A percentile compares a stretch with the other conserved stretches of the same genome.
phyloP scores from a whole-genome alignment of 2,888 invertebrate genomes.

The Drosophila pseudotakahashii region DNA sequence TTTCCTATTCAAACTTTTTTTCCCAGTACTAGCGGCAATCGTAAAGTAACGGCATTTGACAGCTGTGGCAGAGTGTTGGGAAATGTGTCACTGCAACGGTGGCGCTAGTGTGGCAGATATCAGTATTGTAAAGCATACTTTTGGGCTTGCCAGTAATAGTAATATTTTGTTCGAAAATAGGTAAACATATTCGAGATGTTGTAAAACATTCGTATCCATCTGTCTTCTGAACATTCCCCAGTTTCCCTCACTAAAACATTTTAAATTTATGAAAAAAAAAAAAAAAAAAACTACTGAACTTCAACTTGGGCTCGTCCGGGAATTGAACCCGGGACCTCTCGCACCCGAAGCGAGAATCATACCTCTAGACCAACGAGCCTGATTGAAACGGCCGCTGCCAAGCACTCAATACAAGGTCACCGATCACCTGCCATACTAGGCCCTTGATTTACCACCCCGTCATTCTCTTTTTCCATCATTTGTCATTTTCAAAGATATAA shows the following conservation, averaged over 20 bases:
- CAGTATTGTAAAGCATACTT: slow-evolving; percentile 23
- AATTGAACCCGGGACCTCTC: slow-evolving; percentile 83
- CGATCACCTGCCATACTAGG: neutral
- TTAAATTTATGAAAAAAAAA: neutral
- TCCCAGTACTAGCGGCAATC: neutral
- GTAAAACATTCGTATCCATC: neutral
- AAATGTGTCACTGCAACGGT: neutral
- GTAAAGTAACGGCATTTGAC: slow-evolving; percentile 55
- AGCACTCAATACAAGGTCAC: neutral
- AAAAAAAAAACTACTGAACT: neutral
- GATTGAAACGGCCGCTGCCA: neutral
- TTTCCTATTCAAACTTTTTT: neutral
- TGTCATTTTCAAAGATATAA: too few species aligned
- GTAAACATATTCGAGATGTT: too few species aligned
- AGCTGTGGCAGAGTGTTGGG: slow-evolving; percentile 35
- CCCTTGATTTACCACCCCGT: neutral
- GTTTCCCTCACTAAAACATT: neutral
- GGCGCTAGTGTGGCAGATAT: slow-evolving; percentile 2
- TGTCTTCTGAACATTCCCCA: too few species aligned
- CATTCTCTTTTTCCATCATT: neutral
- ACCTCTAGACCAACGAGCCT: slow-evolving; percentile 82
- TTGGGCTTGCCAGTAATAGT: neutral
- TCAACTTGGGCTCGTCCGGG: slow-evolving; percentile 78
- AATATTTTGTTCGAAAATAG: too few species aligned
- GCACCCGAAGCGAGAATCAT: slow-evolving; percentile 83